These are phyloP conservation scores for Drosophila nr. perissopoda DNA, from an alignment of 2,888 invertebrate species.

Conservation along the genomic window DNA sequence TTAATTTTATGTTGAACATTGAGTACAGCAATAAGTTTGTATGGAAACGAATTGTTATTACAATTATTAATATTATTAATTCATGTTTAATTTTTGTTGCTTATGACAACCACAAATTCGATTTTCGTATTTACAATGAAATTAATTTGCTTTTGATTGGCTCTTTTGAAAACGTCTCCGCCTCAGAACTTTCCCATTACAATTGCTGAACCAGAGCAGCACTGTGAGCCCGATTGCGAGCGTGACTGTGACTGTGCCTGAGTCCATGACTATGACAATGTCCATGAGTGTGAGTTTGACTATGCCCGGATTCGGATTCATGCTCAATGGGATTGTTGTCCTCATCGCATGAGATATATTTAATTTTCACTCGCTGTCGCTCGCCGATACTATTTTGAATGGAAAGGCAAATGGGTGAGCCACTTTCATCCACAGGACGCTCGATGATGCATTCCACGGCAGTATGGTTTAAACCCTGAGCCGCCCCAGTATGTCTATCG, in stretches of 20 bases:
- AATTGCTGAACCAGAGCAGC: conserved; percentile 41
- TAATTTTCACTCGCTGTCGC: conserved; percentile 73
- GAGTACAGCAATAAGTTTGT: conserved; percentile 18
- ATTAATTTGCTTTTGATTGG: conserved; percentile 22
- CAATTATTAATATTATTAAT: conserved; percentile 8
- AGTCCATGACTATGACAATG: conserved; percentile 8
- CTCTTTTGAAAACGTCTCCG: conserved; percentile 27
- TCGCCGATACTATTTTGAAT: conserved; percentile 67
- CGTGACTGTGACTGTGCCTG: conserved; percentile 18
- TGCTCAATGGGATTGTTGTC: conserved; percentile 80
- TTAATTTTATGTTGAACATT: conserved; percentile 22
- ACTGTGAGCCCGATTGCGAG: conserved; percentile 4
- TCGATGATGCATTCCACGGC: conserved; percentile 69
- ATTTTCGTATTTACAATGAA: conserved; percentile 42
- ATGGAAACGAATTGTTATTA: conserved; percentile 3
- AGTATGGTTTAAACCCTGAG: conserved; percentile 31
- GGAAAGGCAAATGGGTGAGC: conserved; percentile 76
- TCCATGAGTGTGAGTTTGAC: conserved; percentile 19
- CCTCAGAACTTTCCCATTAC: conserved; percentile 45
- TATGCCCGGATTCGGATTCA: conserved; percentile 10
- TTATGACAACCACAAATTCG: conserved; percentile 54
- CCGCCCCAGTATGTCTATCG: conserved; percentile 31
- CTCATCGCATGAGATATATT: conserved; percentile 82
- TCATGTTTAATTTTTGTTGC: conserved; percentile 13
- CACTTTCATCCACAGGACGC: conserved; percentile 54